Conservation (phyloP, 2,888 invertebrate species). For the Tryphoninae sp. region DNA sequence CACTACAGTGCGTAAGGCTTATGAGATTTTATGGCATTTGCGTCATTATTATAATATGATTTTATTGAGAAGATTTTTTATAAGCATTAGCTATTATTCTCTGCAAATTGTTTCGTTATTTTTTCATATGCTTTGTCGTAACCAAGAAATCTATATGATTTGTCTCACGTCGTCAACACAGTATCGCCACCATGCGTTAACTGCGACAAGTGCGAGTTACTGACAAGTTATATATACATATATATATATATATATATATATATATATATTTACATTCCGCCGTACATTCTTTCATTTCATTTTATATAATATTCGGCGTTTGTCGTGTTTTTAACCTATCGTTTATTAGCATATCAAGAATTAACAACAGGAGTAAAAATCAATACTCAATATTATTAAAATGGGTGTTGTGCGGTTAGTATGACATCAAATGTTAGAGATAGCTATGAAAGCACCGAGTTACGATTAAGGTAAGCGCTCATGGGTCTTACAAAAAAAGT, state of each 20-base stretch:
- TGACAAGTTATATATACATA: not conserved
- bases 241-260: too few relatives aligned
- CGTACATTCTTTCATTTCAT: not conserved
- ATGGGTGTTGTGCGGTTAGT: constrained; percentile 76
- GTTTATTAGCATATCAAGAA: not conserved
- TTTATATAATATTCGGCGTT: constrained; percentile 56
- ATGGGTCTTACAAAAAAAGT: not conserved
- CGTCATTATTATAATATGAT: not conserved
- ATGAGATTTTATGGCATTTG: not conserved
- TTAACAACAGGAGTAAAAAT: constrained; percentile 18
- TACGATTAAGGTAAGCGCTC: not conserved
- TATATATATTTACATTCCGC: not conserved
- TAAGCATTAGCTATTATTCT: not conserved
- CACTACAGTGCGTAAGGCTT: not conserved
- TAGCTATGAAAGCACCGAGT: constrained; percentile 39
- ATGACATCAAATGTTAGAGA: constrained; percentile 42
- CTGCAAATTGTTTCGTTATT: not conserved
- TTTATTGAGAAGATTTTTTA: not conserved
- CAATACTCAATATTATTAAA: constrained; percentile 26
- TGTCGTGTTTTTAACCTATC: not conserved
- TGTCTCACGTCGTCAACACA: not conserved
- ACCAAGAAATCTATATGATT: not conserved
- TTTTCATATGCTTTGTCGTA: not conserved
- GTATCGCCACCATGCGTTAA: constrained; percentile 46
- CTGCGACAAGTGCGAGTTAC: constrained; percentile 23